Percentiles rank a stretch among this genome's conserved stretches.
These are phyloP conservation scores for Drosophila hawaiiensis DNA, from an alignment of 2,888 invertebrate genomes.

Conservation along the genomic window DNA sequence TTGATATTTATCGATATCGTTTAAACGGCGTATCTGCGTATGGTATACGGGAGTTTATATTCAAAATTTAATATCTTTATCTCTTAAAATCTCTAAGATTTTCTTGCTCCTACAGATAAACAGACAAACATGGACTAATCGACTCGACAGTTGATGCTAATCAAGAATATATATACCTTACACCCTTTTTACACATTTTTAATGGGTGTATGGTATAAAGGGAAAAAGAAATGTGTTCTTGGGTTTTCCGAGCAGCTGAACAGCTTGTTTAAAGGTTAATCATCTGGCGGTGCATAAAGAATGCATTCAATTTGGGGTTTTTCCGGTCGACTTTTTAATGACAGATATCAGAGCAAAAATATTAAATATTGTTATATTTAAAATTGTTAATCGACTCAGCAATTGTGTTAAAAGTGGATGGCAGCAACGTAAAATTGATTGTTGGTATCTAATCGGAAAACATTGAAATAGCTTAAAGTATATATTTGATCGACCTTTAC, in stretches of 20 bases:
- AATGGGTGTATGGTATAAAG: not conserved
- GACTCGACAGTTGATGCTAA: not conserved
- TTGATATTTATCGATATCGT: not conserved
- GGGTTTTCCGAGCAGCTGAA: conserved; percentile 46
- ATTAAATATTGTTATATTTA: not conserved
- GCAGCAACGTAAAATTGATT: no score
- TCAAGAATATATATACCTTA: not conserved
- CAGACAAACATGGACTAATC: not conserved
- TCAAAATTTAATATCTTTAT: not conserved
- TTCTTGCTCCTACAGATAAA: not conserved
- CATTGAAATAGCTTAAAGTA: not conserved
- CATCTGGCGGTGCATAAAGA: conserved; percentile 27
- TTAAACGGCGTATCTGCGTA: not conserved
- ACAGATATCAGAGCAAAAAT: not conserved
- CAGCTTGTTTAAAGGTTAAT: conserved; percentile 21
- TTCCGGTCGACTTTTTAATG: not conserved
- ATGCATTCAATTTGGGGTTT: conserved; percentile 9
- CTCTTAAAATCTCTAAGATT: not conserved
- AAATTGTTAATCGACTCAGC: not conserved
- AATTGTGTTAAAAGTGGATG: not conserved
- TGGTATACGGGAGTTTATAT: not conserved
- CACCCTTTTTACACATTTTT: not conserved
- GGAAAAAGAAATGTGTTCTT: conserved; percentile 9
- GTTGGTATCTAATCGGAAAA: conserved; percentile 17
- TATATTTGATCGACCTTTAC: conserved; percentile 8